Base-by-base conservation (phyloP, 2,113 vertebrate species). In the Excalfactoria chinensis region DNA sequence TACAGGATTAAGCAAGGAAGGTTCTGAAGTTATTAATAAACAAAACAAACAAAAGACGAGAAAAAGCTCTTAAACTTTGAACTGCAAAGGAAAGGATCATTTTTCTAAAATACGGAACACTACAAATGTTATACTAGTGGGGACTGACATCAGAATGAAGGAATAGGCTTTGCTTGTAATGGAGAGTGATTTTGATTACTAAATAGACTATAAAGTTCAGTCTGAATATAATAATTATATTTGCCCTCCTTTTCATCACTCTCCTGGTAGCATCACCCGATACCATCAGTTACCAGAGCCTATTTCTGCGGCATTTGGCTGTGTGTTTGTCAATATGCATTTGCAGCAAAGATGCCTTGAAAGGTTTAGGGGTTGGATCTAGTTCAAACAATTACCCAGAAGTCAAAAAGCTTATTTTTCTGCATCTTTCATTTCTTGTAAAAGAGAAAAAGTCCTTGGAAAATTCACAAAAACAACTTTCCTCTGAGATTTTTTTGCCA, bases 261-360 rank as follows among this genome's bases (percentile, higher is more conserved):
- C 21, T 74, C 68, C 28, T 89, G 40, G 37, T 60, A 69, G 40
- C 32, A 44, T 69, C 76, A 89, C 69, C 90, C 53, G 71, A 21
- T 68, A 72, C 40, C 2, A 1, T 62, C 43, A 6, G 21, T 60
- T 78, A 75, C 30, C 58, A 84, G 30, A 75, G 40, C 17, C 40
- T 86, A 32, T 48, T 90, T 94, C 48, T 72, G 43, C n/a, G 13
- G 26, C 21, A 69, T 69, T 86, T 89, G 69, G 21, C 40, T 92
- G 67, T 66, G 62, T 86, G 21, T 77, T 64, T 76, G 69, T 84
- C 93, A 86, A 86, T 49, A 74, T 6, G 6, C 18, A 71, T 68
- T 88, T 86, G 40, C 51, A 84, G 35, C 18, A 95, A 81, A 78
- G 40, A 71, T 82, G 14, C 8, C 44, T 89, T 75, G 78, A 84